Conservation (phyloP, 2,888 invertebrate genomes). For the Dromius quadrimaculatus region DNA sequence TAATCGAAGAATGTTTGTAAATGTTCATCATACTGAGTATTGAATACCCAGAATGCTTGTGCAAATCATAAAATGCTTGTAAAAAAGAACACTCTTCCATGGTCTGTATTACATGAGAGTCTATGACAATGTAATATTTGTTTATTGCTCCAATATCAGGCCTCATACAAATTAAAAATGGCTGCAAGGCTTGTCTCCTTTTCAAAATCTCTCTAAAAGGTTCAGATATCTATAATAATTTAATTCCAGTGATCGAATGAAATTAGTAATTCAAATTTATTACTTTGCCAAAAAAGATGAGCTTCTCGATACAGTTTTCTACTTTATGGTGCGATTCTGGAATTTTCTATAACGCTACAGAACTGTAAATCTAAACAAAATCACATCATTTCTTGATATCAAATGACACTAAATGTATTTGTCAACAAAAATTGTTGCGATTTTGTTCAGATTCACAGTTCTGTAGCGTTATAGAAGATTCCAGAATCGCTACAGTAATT, state of each 20-base stretch:
- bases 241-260: too few relatives aligned
- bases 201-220: background rate
- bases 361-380: too few relatives aligned
- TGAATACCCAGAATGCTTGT: constrained; percentile 1
- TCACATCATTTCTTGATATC: too few relatives aligned
- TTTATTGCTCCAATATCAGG: background rate
- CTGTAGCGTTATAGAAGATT: too few relatives aligned
- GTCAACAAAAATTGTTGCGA: too few relatives aligned
- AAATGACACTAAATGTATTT: too few relatives aligned
- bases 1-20: background rate
- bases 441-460: too few relatives aligned
- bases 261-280: too few relatives aligned
- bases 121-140: background rate
- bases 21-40: constrained; percentile 7
- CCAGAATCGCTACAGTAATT: too few relatives aligned
- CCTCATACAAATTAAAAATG: background rate
- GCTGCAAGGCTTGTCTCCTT: background rate
- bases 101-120: background rate
- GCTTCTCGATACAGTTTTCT: background rate
- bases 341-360: too few relatives aligned
- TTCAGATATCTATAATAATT: background rate
- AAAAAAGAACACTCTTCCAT: background rate
- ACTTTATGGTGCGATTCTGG: too few relatives aligned
- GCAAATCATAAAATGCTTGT: background rate
- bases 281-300: background rate